Evolutionary conservation across 2,113 vertebrate genomes (phyloP), one percentile per base, ranked within the genome.

Genomic region (Vulpes lagopus): DNA sequence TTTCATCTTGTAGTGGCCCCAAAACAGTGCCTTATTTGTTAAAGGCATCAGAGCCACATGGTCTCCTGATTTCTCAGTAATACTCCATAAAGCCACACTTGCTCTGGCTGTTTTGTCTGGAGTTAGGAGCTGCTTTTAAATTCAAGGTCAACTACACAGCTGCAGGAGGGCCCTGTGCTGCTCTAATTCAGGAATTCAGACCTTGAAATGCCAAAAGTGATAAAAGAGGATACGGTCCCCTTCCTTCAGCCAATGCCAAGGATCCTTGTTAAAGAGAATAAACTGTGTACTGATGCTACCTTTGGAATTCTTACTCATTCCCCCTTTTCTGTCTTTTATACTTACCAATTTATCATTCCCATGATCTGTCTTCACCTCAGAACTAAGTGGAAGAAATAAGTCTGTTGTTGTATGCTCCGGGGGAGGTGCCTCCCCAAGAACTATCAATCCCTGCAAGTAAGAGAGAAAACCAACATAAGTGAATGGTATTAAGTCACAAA

Each of bases 371-470:
- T 99, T 99, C 22, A 98, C 95, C 20, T 99, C 99, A 59, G 98
- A 97, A 96, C 98, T 71, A 82, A 98, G 14, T 1, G 98, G 95
- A 97, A 97, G 98, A 93, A 98, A 89, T 0, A 98, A 73, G 79
- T 99, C 99, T 79, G 98, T 98, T 93, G 87, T 93, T 32, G 98
- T 95, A 90, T 99, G 98, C 1, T 98, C 98, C 35, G 98, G 96
- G 89, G 99, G 97, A 5, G 99, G 96, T 0, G 97, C 97, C 23
- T 99, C 99, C 60, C 99, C 99, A 81, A 99, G 98, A 98, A 99
- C 99, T 96, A 99, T 98, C 80, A 99, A 99, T 62, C 99, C 99
- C 99, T 99, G 97, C 0, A 79, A 38, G 78, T 98, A 60, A 97
- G 88, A 98, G 78, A 98, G 82, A 96, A 84, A 98, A 96, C 51